phyloP scores from a whole-genome alignment of 2,113 vertebrate genomes.

The Hipposideros armiger region DNA sequence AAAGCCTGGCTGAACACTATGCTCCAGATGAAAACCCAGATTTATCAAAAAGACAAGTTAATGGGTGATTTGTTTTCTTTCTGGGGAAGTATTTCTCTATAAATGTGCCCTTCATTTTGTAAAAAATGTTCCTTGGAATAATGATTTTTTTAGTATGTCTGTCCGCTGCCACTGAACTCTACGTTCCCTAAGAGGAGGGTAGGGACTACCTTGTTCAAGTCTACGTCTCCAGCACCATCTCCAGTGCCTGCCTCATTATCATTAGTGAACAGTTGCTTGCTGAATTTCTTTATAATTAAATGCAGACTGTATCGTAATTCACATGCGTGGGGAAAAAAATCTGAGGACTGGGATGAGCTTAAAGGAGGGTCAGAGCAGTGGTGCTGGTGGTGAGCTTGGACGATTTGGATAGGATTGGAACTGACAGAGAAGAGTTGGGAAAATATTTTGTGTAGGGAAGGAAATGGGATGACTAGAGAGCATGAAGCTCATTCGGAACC shows the following conservation, averaged over 20 bases:
- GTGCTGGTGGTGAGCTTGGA: not conserved
- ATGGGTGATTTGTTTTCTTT: conserved; percentile 26
- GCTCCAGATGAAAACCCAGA: conserved; percentile 24
- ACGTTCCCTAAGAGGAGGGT: not conserved
- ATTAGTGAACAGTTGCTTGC: not conserved
- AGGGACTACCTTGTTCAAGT: not conserved
- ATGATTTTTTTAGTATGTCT: not conserved
- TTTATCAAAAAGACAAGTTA: conserved; percentile 42
- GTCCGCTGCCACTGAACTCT: not conserved
- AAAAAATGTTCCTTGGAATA: not conserved
- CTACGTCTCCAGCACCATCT: not conserved
- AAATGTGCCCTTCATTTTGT: not conserved
- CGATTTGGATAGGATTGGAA: not conserved
- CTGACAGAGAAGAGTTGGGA: not conserved
- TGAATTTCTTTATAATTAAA: conserved; percentile 39
- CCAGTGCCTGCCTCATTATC: not conserved
- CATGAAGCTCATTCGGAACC: not conserved
- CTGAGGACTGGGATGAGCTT: not conserved
- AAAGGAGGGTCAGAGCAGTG: not conserved
- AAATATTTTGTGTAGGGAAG: not conserved
- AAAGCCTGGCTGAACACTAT: not conserved
- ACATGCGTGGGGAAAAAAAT: not conserved
- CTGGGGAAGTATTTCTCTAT: conserved; percentile 34
- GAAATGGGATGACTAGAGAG: not conserved
- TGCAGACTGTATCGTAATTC: not conserved